Conservation (phyloP, 1,140 invertebrate species). For the Papilio xuthus region DNA sequence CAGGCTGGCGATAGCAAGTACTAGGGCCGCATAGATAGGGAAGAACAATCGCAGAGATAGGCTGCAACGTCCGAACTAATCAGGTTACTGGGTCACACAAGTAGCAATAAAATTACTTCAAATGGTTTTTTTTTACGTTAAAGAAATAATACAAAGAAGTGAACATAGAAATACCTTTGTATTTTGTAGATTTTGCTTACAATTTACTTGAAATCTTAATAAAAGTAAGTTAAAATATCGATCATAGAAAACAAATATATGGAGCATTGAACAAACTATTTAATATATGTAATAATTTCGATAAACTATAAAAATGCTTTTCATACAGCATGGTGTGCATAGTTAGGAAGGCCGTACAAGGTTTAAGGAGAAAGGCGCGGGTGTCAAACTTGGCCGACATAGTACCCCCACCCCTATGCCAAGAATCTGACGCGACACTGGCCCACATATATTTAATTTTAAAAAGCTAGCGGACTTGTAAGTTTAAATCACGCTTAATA, state of each 20-base stretch:
- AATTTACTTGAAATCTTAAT: too few relatives aligned
- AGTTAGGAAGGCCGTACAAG: neutral
- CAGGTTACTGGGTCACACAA: conserved; percentile 8
- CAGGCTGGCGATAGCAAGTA: neutral
- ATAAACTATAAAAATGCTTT: neutral
- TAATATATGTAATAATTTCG: neutral
- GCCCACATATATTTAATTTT: neutral
- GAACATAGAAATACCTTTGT: too few relatives aligned
- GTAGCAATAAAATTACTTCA: neutral
- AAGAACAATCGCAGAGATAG: neutral
- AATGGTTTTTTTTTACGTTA: neutral
- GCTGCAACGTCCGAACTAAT: neutral
- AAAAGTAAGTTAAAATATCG: neutral
- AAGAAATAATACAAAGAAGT: neutral
- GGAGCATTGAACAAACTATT: neutral
- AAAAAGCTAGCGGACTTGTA: neutral
- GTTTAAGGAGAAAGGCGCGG: conserved; percentile 16
- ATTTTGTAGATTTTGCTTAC: too few relatives aligned
- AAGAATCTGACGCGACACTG: neutral
- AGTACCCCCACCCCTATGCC: neutral
- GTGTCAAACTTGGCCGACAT: conserved; percentile 26
- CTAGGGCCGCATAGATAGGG: conserved; percentile 3
- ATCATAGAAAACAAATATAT: neutral
- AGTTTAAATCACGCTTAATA: neutral
- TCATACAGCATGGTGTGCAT: neutral